Conservation (phyloP, 2,797 vertebrate species). For the Morelia viridis region DNA sequence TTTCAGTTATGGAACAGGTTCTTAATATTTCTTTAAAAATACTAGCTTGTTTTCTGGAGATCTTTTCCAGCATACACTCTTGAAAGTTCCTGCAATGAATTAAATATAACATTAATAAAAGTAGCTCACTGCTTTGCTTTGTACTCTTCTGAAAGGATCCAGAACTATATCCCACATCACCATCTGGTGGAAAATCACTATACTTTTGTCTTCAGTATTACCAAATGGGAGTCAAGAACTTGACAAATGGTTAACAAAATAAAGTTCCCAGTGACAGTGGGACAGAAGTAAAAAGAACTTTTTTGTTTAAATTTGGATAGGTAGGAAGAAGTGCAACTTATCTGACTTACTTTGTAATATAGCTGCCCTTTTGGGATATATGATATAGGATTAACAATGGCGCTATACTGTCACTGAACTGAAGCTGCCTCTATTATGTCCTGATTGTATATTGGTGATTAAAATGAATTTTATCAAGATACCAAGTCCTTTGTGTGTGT, state of each 20-base stretch:
- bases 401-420: not conserved
- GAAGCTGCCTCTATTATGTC: not conserved
- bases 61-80: not conserved
- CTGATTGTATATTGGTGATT: not conserved
- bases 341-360: not conserved
- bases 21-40: not conserved
- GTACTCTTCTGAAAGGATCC: not conserved
- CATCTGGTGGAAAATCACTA: not conserved
- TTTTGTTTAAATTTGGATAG: not conserved
- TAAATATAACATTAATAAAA: not conserved
- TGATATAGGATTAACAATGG: not conserved
- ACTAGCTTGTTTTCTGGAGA: not conserved
- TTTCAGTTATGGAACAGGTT: not conserved
- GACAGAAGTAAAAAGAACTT: too few relatives aligned
- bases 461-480: not conserved
- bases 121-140: not conserved
- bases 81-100: not conserved
- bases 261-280: not conserved
- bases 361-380: not conserved
- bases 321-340: not conserved
- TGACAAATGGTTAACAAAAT: not conserved
- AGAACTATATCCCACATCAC: not conserved
- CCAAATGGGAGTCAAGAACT: not conserved
- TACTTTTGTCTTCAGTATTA: not conserved
- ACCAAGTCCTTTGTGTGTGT: not conserved